Evolutionary conservation across 2,888 invertebrate genomes (phyloP).

Genomic region (Conistra vaccinii): DNA sequence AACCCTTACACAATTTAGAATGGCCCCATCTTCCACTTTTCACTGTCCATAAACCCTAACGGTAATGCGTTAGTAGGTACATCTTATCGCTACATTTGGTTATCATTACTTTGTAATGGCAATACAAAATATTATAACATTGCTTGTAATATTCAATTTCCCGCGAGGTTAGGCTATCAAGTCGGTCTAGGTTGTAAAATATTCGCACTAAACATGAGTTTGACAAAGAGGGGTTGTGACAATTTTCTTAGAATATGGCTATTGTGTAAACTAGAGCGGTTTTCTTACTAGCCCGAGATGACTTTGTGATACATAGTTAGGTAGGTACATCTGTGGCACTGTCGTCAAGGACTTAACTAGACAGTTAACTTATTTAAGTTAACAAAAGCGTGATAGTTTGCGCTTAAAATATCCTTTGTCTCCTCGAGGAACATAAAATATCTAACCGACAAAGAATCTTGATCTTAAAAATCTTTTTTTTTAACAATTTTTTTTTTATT

Average conservation of each 20-base stretch:
- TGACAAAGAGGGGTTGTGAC: slow-evolving; percentile 48
- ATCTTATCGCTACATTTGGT: slow-evolving; percentile 52
- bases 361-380: background rate
- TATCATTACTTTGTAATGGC: slow-evolving; percentile 56
- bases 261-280: slow-evolving; percentile 15
- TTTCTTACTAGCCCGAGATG: slow-evolving; percentile 8
- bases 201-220: slow-evolving; percentile 50
- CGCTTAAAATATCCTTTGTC: background rate
- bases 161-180: slow-evolving; percentile 44
- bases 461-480: too few species aligned
- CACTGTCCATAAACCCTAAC: slow-evolving; percentile 58
- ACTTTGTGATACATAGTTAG: slow-evolving; percentile 6
- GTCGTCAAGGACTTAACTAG: background rate
- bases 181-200: slow-evolving; percentile 49
- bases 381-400: background rate
- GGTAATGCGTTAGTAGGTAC: slow-evolving; percentile 38
- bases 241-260: slow-evolving; percentile 33
- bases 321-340: background rate
- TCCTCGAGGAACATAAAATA: background rate
- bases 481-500: too few species aligned
- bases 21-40: slow-evolving; percentile 27
- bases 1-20: slow-evolving; percentile 13
- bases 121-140: slow-evolving; percentile 59
- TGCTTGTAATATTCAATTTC: slow-evolving; percentile 61
- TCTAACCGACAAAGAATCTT: background rate